Base-by-base conservation (phyloP, 2,797 vertebrate species). In the Borostomias antarcticus region DNA sequence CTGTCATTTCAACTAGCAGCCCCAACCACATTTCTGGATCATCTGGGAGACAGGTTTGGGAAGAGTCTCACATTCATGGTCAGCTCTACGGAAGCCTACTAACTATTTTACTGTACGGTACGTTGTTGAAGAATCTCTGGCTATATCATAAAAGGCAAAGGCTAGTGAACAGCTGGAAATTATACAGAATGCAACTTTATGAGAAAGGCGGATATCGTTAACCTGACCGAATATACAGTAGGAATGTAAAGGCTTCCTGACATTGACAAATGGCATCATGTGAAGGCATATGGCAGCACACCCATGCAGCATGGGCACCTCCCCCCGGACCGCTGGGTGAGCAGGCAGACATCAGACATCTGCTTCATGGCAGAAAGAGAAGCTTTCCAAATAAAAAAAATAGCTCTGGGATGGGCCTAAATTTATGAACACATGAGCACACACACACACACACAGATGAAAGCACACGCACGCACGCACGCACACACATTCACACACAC, bases 341-440 rank as follows among this genome's bases (percentile, higher is more conserved):
- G 79, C 78, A 73, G 63, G 64, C 85, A 82, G 82, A 81, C 78
- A 79, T 85, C 78, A 84, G 78, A 78, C 81, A 86, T 83, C 84
- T 83, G 89, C 67, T 79, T 21, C 62, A 62, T 29, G 64, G 76
- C 56, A 33, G 64, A 74, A 68, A 70, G 68, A 80, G 76, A 35
- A 64, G 62, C 68, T 60, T 73, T 85, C 64, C 73, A 54, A 69
- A 66, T 62, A 60, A 47, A 9, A 74, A 66, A 26, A 70, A 71
- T 32, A 80, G 53, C 70, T 77, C 77, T 53, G 66, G 75, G 63
- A 78, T 47, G 40, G 26, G 60, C 63, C 79, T 80, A 52, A 81
- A 69, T 80, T 58, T 73, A 74, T 62, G 60, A 66, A 66, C 62
- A 70, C n/a, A n/a, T 62, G 66, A 58, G 52, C 70, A 54, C 26